Base-by-base conservation (phyloP, 2,113 vertebrate species). In the Archocentrus centrarchus region DNA sequence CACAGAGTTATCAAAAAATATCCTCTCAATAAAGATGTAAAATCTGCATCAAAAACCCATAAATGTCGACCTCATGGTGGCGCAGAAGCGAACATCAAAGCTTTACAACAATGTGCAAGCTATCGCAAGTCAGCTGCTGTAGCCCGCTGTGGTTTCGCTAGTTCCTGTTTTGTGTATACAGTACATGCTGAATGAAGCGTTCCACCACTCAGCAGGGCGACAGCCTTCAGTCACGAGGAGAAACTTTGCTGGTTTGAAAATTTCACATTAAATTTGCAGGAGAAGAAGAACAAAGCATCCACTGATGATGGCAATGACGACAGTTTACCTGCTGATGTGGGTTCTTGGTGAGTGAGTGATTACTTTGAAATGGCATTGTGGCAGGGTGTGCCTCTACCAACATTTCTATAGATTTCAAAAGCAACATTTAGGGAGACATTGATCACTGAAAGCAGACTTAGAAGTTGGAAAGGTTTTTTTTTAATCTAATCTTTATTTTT, bases 291-390 rank as follows among this genome's bases (percentile, higher is more conserved):
- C 32, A 82, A 2, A 53, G 11, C 4, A 22, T 3, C 32, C 18
- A 3, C 39, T 7, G 66, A 30, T 20, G 58, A 77, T 55, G 78
- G 7, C 1, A 11, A 27, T 1, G 57, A 39, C 32, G 22, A 83
- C 75, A 70, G 14, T 88, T 17, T 80, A 15, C 30, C 30, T 92
- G 59, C 24, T 92, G 47, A 15, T 86, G 2, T 87, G 75, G 60
- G 27, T 27, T 15, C 20, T 87, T 0, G 90, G 92, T 93, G n/a
- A 92, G 92, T 86, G 6, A 2, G 2, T 22, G 35, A 35, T 35
- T 35, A 35, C 35, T 35, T 66, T 85, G 53, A 61, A 41, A 68
- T 55, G 11, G 47, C 6, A 8, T 73, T 17, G 18, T 32, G 44
- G 44, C 32, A 55, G 18, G 27, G 18, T 55, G 47, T 1, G 17